Conservation (phyloP, 2,888 invertebrate species). For the Serripes groenlandicus region DNA sequence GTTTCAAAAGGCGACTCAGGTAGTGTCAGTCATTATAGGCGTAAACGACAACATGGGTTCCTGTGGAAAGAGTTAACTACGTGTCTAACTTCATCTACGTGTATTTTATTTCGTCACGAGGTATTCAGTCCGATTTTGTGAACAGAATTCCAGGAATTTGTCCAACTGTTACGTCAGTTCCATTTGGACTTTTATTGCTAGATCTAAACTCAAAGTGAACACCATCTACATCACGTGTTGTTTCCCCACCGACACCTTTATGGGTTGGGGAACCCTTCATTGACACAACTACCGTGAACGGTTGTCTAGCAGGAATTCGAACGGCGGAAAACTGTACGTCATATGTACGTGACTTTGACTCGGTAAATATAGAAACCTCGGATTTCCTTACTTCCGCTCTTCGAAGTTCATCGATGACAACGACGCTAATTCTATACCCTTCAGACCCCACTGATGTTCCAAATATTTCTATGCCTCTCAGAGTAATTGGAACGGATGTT, state of each 20-base stretch:
- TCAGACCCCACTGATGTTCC: slow-evolving; percentile 40
- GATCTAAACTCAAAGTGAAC: slow-evolving; percentile 61
- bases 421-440: slow-evolving; percentile 44
- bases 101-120: too few species aligned
- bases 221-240: slow-evolving; percentile 48
- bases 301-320: slow-evolving; percentile 52
- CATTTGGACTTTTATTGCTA: slow-evolving; percentile 65
- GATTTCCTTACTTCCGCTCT: slow-evolving; percentile 57
- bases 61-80: too few species aligned
- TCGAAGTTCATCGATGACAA: slow-evolving; percentile 58
- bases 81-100: too few species aligned
- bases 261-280: slow-evolving; percentile 52
- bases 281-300: slow-evolving; percentile 52
- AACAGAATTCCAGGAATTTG: slow-evolving; percentile 61
- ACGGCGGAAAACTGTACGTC: slow-evolving; percentile 58
- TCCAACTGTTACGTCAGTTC: slow-evolving; percentile 64
- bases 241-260: slow-evolving; percentile 60
- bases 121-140: slow-evolving; percentile 52
- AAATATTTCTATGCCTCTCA: slow-evolving; percentile 59
- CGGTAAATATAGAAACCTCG: slow-evolving; percentile 47
- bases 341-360: slow-evolving; percentile 33
- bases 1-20: too few species aligned
- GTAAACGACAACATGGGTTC: too few species aligned
- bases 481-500: slow-evolving; percentile 56
- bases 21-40: too few species aligned